phyloP scores from a whole-genome alignment of 2,113 vertebrate species.

The Willisornis vidua region DNA sequence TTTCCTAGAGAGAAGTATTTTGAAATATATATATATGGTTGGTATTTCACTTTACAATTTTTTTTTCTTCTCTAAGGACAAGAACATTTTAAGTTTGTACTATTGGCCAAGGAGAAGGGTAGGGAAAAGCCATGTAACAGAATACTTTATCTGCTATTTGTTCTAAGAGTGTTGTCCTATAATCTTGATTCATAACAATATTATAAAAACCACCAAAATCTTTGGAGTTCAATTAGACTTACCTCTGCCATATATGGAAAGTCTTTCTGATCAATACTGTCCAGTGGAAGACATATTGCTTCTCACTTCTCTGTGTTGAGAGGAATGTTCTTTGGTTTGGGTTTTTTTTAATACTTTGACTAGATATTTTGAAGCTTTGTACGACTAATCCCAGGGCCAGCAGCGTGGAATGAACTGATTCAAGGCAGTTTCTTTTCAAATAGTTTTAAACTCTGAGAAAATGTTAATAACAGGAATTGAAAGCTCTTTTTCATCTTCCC shows the following conservation, averaged over 20 bases:
- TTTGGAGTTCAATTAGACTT: neutral
- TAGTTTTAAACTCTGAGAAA: neutral
- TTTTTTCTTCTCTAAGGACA: neutral
- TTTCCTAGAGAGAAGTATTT: neutral
- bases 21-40: neutral
- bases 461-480: neutral
- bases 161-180: neutral
- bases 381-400: neutral
- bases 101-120: neutral
- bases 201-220: neutral
- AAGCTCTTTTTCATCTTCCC: neutral
- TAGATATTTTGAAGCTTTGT: neutral
- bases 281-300: neutral
- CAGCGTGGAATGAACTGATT: neutral
- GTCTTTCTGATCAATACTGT: neutral
- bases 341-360: neutral
- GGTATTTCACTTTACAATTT: neutral
- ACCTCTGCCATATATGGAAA: neutral
- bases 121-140: neutral
- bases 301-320: neutral
- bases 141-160: neutral
- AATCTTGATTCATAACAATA: neutral
- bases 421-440: neutral
- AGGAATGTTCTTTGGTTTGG: neutral
- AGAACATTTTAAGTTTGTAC: neutral